Percentiles rank a stretch among this genome's conserved stretches.
phyloP scores from a whole-genome alignment of 2,888 invertebrate species.

The Colletes collaris region DNA sequence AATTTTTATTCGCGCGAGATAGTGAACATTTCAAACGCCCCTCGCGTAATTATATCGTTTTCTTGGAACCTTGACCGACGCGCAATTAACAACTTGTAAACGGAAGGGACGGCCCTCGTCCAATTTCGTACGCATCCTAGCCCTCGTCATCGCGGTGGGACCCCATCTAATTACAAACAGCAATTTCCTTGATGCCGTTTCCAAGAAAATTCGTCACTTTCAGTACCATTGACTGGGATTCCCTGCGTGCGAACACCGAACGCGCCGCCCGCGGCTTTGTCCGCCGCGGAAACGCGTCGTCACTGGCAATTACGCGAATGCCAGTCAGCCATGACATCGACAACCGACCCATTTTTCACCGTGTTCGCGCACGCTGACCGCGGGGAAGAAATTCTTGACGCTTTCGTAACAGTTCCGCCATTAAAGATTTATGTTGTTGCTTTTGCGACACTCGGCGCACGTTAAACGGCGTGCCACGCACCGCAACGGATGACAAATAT shows the following conservation, averaged over 20 bases:
- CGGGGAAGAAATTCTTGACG: conserved; percentile 54
- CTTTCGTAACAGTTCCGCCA: conserved; percentile 30
- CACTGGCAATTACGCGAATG: conserved; percentile 67
- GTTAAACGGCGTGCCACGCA: neutral
- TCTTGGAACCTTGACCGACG: conserved; percentile 7
- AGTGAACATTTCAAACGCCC: too few relatives aligned
- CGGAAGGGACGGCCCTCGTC: conserved; percentile 14
- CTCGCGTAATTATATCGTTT: neutral
- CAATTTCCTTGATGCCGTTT: conserved; percentile 68
- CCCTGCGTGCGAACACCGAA: conserved; percentile 33
- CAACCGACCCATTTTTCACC: conserved; percentile 63
- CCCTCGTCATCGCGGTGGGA: conserved; percentile 10
- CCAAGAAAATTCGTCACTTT: conserved; percentile 63
- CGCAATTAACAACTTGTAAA: conserved; percentile 23
- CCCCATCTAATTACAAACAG: conserved; percentile 43
- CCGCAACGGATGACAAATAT: conserved; percentile 25
- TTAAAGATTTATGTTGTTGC: conserved; percentile 46
- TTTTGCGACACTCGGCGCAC: neutral
- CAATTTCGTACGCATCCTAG: conserved; percentile 48
- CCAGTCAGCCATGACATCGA: conserved; percentile 67
- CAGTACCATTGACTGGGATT: conserved; percentile 20
- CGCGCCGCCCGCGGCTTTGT: conserved; percentile 46
- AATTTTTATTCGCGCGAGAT: too few relatives aligned
- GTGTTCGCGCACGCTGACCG: conserved; percentile 14
- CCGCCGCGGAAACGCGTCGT: conserved; percentile 67